Conservation (phyloP, 2,797 vertebrate genomes). For the Micrastur ruficollis region DNA sequence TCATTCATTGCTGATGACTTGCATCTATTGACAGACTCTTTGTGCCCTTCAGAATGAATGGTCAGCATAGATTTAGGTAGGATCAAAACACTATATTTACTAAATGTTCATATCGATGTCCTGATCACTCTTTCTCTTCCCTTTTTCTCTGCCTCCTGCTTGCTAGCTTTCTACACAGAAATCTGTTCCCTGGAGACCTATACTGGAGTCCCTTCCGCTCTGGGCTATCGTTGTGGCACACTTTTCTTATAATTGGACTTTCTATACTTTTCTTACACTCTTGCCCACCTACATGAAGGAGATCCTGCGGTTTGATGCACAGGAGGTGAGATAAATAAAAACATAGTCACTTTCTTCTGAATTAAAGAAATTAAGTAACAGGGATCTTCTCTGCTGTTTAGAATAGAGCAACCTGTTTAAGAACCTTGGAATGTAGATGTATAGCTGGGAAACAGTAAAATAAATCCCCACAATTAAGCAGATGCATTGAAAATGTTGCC, state of each 20-base stretch:
- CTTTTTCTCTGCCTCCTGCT: background rate
- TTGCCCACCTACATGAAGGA: conserved; percentile 97
- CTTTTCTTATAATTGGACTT: conserved; percentile 98
- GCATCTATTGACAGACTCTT: background rate
- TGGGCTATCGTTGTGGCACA: conserved; percentile 95
- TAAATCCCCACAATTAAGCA: background rate
- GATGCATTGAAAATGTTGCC: background rate
- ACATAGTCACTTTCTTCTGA: background rate
- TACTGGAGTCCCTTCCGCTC: conserved; percentile 84
- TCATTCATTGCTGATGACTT: background rate
- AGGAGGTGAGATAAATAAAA: conserved; percentile 83
- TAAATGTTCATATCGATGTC: background rate
- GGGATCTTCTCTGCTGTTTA: background rate
- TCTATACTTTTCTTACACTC: conserved; percentile 95
- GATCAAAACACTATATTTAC: background rate
- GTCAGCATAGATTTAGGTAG: background rate
- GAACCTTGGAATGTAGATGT: background rate
- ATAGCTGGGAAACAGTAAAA: background rate
- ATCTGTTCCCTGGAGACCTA: conserved; percentile 88
- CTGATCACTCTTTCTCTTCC: background rate
- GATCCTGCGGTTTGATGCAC: conserved; percentile 90
- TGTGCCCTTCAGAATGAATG: background rate
- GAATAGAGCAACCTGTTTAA: background rate
- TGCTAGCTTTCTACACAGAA: conserved; percentile 82
- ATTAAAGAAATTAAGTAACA: background rate